These are phyloP conservation scores for Lycodopsis pacificus DNA, from an alignment of 2,797 vertebrate genomes.

Conservation along the genomic window DNA sequence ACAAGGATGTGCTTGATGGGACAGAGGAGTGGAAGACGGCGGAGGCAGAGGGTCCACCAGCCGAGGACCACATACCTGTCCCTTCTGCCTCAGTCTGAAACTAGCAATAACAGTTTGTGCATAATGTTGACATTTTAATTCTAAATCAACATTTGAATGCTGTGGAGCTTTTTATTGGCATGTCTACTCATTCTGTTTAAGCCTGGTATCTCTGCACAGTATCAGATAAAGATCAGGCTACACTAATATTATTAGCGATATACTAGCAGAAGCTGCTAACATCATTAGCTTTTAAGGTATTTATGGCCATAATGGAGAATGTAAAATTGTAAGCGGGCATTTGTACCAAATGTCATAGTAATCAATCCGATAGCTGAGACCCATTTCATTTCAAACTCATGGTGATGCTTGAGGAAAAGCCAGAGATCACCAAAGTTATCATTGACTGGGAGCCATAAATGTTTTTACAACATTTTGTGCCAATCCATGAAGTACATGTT, in stretches of 20 bases:
- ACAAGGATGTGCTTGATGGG: background rate
- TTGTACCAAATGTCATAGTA: background rate
- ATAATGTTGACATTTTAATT: too few relatives aligned
- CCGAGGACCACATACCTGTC: background rate
- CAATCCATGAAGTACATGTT: conserved; percentile 3
- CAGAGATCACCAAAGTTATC: background rate
- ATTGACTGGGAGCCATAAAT: background rate
- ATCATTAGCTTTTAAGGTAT: background rate
- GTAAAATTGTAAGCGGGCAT: background rate
- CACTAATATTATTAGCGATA: background rate
- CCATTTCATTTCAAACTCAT: background rate
- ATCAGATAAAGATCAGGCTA: too few relatives aligned
- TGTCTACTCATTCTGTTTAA: background rate
- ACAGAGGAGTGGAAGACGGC: too few relatives aligned
- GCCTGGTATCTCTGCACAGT: too few relatives aligned
- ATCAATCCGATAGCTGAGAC: background rate
- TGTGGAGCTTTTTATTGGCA: background rate
- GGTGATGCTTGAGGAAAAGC: background rate
- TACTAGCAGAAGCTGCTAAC: background rate
- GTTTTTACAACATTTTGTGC: background rate
- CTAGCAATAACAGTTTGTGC: too few relatives aligned
- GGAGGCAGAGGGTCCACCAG: too few relatives aligned
- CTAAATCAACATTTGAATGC: too few relatives aligned
- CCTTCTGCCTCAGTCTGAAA: too few relatives aligned
- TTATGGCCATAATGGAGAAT: background rate